Conservation (phyloP, 2,113 vertebrate species). For the Protobothrops flavoviridis region DNA sequence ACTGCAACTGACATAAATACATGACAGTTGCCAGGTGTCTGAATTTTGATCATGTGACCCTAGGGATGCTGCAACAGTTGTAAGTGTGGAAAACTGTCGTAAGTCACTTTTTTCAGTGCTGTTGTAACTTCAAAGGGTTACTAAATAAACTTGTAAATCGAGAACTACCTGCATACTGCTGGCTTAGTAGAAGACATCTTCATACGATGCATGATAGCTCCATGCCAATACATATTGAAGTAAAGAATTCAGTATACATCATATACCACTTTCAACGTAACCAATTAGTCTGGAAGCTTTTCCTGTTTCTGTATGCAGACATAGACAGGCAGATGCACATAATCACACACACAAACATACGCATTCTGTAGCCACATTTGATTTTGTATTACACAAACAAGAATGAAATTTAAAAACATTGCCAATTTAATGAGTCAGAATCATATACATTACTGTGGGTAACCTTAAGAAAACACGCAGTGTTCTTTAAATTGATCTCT, state of each 20-base stretch:
- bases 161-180: background rate
- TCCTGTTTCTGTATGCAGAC: background rate
- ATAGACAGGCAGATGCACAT: background rate
- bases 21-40: background rate
- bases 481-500: background rate
- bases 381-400: background rate
- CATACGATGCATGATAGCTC: background rate
- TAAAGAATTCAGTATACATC: background rate
- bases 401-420: background rate
- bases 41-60: background rate
- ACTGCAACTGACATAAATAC: background rate
- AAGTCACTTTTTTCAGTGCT: background rate
- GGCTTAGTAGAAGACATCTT: background rate
- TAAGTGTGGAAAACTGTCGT: background rate
- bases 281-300: background rate
- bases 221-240: background rate
- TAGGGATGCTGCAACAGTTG: background rate
- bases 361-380: background rate
- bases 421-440: background rate
- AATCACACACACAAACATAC: background rate
- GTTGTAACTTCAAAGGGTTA: background rate
- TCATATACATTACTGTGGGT: background rate
- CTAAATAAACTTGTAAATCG: background rate
- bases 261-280: background rate
- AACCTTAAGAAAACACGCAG: background rate